Evolutionary conservation across 2,797 vertebrate genomes (phyloP), one percentile per base, ranked within the genome.

Genomic region (Phaenicophaeus curvirostris): DNA sequence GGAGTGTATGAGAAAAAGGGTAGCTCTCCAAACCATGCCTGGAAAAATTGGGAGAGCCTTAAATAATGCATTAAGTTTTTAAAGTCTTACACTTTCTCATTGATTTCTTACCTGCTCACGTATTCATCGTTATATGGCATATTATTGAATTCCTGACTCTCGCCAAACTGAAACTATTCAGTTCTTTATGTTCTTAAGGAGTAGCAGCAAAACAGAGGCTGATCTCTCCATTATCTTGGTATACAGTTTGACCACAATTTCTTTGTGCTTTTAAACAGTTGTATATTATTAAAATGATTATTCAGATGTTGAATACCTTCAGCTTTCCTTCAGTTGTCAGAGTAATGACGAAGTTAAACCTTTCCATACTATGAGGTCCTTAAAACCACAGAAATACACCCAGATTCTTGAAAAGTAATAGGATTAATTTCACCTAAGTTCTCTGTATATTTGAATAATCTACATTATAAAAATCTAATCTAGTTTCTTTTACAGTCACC

Each of bases 61-160:
- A 86, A 96, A 94, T 92, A 92, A 86, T 95, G 93, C 57, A 90
- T 48, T 67, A 58, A 37, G 23, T 90, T 93, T 74, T 86, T 30
- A n/a, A 95, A 96, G 55, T 93, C 92, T 92, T 75, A 73, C 44
- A 19, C 20, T 67, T 33, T 50, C 39, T 80, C 91, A 94, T 94
- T 91, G 84, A 94, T 96, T 95, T 94, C 85, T 90, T 74, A 41
- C 33, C 61, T 13, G 62, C 28, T 74, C 27, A 21, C 35, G 55
- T 89, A 93, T 94, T 94, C 41, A 67, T 85, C 80, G 80, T 91
- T 57, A 53, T 48, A 73, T 79, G 81, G 71, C 68, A 42, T 74
- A 17, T 55, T 93, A 86, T 79, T 88, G 74, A 94, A 77, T 82
- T 95, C 91, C 76, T 73, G 62, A 75, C 35, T 95, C 33, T 59